Evolutionary conservation across 2,888 invertebrate genomes (phyloP).

Genomic region (Tortrix viridana): DNA sequence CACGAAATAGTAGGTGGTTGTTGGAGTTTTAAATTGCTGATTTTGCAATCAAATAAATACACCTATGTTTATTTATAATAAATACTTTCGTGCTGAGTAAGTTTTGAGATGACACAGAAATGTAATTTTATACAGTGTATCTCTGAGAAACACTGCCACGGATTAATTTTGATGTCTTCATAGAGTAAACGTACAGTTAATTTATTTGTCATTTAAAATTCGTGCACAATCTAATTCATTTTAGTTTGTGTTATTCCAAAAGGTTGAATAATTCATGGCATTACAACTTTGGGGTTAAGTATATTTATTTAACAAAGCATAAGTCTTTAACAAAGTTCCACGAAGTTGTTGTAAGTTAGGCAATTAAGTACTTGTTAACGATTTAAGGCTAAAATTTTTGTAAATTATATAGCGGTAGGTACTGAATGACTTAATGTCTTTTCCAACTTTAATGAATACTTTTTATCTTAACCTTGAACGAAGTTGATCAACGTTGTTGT

Average conservation of each 20-base stretch:
- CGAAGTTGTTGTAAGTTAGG: constrained; percentile 16
- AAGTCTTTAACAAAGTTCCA: not conserved
- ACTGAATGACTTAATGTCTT: constrained; percentile 1
- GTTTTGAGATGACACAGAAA: too few species aligned
- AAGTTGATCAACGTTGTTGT: too few species aligned
- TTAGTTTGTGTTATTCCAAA: not conserved
- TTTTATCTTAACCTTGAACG: not conserved
- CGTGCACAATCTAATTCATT: not conserved
- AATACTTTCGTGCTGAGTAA: too few species aligned
- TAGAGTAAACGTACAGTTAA: not conserved
- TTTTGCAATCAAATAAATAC: too few species aligned
- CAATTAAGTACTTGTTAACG: constrained; percentile 13
- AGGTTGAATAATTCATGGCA: not conserved
- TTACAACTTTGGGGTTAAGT: not conserved
- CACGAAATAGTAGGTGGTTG: too few species aligned
- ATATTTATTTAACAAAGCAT: constrained; percentile 2
- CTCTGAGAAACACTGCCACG: too few species aligned
- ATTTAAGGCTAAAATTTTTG: constrained; percentile 12
- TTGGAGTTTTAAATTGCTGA: too few species aligned
- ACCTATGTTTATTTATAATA: too few species aligned
- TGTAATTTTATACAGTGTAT: not conserved
- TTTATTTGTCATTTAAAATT: not conserved
- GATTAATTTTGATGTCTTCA: too few species aligned
- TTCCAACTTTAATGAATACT: not conserved
- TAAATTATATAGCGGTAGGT: not conserved